These are phyloP conservation scores for Lagenorhynchus albirostris DNA, from an alignment of 2,113 vertebrate genomes.

Conservation along the genomic window DNA sequence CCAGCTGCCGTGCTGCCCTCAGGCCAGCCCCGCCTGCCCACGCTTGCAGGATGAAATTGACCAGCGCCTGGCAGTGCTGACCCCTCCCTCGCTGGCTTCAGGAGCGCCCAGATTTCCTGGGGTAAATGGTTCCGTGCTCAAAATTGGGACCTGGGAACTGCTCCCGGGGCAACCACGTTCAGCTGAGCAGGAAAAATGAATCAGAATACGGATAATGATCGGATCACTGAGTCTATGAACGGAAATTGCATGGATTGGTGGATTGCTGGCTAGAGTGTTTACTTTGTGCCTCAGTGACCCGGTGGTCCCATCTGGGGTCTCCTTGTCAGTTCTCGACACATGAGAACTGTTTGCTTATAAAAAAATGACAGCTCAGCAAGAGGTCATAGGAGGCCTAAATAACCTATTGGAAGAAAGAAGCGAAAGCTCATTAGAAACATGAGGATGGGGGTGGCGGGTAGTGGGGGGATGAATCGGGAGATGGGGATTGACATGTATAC, in stretches of 20 bases:
- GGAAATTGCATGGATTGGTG: accelerated
- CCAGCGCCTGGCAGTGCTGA: accelerated
- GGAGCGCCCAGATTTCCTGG: neutral
- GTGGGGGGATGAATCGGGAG: too few relatives aligned
- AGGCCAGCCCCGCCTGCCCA: neutral
- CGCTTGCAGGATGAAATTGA: neutral
- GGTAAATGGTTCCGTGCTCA: neutral
- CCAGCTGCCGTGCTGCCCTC: neutral
- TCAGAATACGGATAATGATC: neutral
- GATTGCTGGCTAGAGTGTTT: accelerated
- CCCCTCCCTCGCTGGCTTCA: neutral
- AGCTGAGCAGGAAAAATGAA: neutral
- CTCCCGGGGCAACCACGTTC: neutral
- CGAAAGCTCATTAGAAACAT: neutral
- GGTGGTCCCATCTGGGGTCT: accelerated
- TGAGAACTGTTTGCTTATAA: neutral
- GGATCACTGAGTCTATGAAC: accelerated
- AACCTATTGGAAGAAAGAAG: neutral
- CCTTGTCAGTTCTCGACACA: neutral
- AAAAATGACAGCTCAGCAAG: neutral
- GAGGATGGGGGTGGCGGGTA: neutral
- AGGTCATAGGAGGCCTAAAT: neutral
- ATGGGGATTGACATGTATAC: too few relatives aligned
- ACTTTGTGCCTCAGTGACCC: neutral
- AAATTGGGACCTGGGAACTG: neutral